These are phyloP conservation scores for Manis javanica DNA, from an alignment of 2,797 vertebrate genomes.

Conservation along the genomic window DNA sequence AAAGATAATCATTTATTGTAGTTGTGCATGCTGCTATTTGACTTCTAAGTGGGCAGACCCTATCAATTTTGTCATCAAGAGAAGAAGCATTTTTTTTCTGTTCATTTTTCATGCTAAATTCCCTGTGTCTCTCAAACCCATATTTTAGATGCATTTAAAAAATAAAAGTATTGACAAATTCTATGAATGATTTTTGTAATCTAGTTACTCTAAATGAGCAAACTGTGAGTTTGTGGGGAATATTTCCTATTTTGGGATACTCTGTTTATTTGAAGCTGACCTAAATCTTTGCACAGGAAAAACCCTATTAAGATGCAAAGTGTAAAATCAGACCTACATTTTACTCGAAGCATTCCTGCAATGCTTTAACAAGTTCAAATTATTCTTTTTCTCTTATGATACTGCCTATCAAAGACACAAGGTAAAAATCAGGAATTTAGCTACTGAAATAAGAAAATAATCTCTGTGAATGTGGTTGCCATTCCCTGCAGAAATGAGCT, in stretches of 20 bases:
- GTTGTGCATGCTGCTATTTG: conserved; percentile 49
- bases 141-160: conserved; percentile 1
- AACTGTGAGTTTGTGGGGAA: neutral
- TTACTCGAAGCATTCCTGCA: neutral
- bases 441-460: neutral
- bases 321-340: neutral
- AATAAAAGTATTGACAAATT: conserved; percentile 8
- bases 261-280: neutral
- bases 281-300: neutral
- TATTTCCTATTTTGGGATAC: neutral
- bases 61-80: conserved; percentile 68
- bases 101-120: neutral
- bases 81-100: neutral
- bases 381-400: neutral
- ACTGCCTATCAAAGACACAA: neutral
- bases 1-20: conserved; percentile 77
- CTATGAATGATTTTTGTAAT: conserved; percentile 38
- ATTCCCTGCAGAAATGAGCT: neutral
- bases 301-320: neutral
- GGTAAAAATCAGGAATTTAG: conserved; percentile 16
- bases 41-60: conserved; percentile 64
- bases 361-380: neutral
- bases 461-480: neutral
- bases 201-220: neutral
- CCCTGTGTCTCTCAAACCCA: neutral